A percentile compares a stretch with the other conserved stretches of the same genome.
phyloP scores from a whole-genome alignment of 2,797 vertebrate genomes.

The Anguilla anguilla region DNA sequence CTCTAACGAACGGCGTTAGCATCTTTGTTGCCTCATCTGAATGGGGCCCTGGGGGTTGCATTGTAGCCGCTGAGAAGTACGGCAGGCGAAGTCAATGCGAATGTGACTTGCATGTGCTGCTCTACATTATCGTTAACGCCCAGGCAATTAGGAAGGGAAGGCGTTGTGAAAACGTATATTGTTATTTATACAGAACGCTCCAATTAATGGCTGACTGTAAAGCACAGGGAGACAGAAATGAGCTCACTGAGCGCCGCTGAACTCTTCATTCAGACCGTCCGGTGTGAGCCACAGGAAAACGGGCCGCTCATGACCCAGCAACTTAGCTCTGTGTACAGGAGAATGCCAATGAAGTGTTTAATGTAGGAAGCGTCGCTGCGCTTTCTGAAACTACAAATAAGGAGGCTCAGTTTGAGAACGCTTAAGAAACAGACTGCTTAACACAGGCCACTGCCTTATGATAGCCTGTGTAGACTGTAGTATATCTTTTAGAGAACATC shows the following conservation, averaged over 20 bases:
- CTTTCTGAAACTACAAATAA: slow-evolving; percentile 47
- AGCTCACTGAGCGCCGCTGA: slow-evolving; percentile 44
- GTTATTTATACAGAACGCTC: slow-evolving; percentile 52
- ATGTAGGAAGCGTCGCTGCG: slow-evolving; percentile 53
- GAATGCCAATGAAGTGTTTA: slow-evolving; percentile 67
- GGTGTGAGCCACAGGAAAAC: slow-evolving; percentile 53
- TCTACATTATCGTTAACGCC: neutral
- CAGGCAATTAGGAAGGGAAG: neutral
- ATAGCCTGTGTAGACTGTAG: neutral
- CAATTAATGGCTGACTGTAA: slow-evolving; percentile 58
- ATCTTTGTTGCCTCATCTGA: neutral
- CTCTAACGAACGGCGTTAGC: neutral
- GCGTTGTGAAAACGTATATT: slow-evolving; percentile 35
- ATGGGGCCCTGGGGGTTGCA: neutral
- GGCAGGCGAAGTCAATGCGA: neutral
- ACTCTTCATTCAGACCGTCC: slow-evolving; percentile 37
- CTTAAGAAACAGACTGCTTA: slow-evolving; percentile 50
- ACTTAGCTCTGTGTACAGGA: slow-evolving; percentile 56
- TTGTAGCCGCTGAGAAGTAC: neutral
- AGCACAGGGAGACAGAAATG: slow-evolving; percentile 53
- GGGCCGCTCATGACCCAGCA: slow-evolving; percentile 66
- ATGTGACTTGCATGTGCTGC: neutral
- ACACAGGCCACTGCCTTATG: slow-evolving; percentile 12
- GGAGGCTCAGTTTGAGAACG: slow-evolving; percentile 51
- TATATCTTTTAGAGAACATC: neutral